phyloP scores from a whole-genome alignment of 1,140 invertebrate species.

The Drosophila repletoides region DNA sequence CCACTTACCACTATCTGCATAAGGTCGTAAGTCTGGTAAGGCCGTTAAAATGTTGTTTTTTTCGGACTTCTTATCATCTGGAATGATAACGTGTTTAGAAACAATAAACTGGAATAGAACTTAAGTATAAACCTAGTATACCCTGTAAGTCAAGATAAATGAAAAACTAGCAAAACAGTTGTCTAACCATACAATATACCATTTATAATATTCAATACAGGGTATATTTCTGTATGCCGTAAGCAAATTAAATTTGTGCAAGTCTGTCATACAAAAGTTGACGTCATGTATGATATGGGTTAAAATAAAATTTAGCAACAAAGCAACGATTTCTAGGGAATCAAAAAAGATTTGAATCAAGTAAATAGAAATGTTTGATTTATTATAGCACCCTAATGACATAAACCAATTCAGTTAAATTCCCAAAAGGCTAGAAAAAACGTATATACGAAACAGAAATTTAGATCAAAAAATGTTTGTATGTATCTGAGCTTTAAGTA shows the following conservation, averaged over 20 bases:
- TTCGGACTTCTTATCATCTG: constrained; percentile 16
- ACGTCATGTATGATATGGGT: constrained; percentile 33
- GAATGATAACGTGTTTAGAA: constrained; percentile 28
- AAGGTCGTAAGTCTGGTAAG: constrained; percentile 18
- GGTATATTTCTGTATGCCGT: constrained; percentile 12
- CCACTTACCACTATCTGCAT: constrained; percentile 17
- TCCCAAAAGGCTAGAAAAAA: too few relatives aligned
- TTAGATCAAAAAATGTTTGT: neutral
- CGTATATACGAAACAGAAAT: too few relatives aligned
- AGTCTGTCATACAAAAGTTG: constrained; percentile 50
- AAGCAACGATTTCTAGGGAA: constrained; percentile 12
- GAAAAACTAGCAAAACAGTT: neutral
- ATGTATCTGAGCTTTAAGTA: too few relatives aligned
- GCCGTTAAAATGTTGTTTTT: constrained; percentile 17
- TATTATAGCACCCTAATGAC: neutral
- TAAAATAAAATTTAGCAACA: too few relatives aligned
- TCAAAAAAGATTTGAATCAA: constrained; percentile 1
- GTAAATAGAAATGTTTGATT: constrained; percentile 10
- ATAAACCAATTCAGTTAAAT: neutral
- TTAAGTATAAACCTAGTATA: neutral
- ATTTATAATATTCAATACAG: neutral
- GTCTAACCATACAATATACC: neutral
- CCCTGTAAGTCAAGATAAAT: neutral
- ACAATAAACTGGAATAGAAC: constrained; percentile 14
- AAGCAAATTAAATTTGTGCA: constrained; percentile 52